phyloP scores from a whole-genome alignment of 37 sponge, comb jelly and placozoan genomes.

The Spongilla lacustris region DNA sequence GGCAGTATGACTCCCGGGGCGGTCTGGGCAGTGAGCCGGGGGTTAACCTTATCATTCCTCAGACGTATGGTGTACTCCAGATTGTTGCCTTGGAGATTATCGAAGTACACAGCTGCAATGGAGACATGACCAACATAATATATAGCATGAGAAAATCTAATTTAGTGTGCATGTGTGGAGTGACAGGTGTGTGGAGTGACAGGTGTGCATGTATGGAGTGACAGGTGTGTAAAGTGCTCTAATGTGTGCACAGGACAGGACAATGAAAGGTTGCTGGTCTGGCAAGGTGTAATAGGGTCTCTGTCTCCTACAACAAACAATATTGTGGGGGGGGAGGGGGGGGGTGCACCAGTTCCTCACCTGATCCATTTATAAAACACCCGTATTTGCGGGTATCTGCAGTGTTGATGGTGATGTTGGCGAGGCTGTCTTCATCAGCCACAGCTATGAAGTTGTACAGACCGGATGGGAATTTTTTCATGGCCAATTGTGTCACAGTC shows the following conservation, averaged over 20 bases:
- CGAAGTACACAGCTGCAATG: background rate
- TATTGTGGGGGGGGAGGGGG: no score
- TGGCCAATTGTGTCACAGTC: no score
- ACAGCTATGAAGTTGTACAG: no score
- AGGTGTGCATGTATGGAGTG: background rate
- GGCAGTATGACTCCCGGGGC: background rate
- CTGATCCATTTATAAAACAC: slow-evolving; percentile 23
- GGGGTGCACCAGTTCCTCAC: background rate
- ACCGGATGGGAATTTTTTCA: no score
- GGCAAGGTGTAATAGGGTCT: no score
- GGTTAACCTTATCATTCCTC: background rate
- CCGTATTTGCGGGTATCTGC: background rate
- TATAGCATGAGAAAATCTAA: background rate
- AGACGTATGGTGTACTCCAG: slow-evolving; percentile 13
- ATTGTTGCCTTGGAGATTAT: background rate
- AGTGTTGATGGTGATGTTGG: no score
- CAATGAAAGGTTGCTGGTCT: no score
- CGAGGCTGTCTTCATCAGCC: no score
- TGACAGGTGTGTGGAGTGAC: background rate
- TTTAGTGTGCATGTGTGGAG: background rate
- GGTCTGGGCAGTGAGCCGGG: background rate
- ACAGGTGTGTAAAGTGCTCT: background rate
- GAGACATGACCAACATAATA: background rate
- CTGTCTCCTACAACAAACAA: no score
- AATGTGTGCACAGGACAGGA: no score